Evolutionary conservation across 2,113 vertebrate genomes (phyloP), one percentile per base, ranked within the genome.

Genomic region (Syngnathoides biaculeatus): DNA sequence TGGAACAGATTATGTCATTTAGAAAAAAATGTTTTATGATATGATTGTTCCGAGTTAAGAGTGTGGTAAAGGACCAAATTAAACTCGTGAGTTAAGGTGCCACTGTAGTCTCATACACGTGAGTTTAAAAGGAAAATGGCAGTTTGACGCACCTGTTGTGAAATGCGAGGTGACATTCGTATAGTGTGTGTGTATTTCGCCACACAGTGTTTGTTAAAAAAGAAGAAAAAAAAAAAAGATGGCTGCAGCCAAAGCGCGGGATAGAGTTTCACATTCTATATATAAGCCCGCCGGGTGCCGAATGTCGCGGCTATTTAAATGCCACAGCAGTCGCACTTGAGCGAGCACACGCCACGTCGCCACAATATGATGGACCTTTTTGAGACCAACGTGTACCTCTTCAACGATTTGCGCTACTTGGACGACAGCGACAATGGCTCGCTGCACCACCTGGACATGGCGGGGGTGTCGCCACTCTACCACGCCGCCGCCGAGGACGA

Each of bases 351-450:
- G 74, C 86, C 92, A 88, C 74, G 30, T 40, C 50, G 92, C 89
- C 92, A 91, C 95, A 98, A 92, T 93, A 98, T 98, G 95, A 98
- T 99, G 97, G 96, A 99, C 94, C 94, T 99, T 93, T 99, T 99
- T 79, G 97, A 99, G 95, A 94, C 95, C 85, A 95, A 93, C 81
- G 92, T 95, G 90, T 98, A 96, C 92, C 97, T 98, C 89, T 98
- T 98, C 87, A 88, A 83, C 55, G 92, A 93, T 76, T 70, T 93
- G 80, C 91, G 89, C 39, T 98, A 97, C 65, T 91, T 99, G 83
- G 96, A 98, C 2, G 94, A 97, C 2, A 93, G 92, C 3, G 96
- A 98, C 74, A 94, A 95, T 89, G 94, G 95, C 75, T 88, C 94
- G 24, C 82, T 97, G 59, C 95, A 95, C 86, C 93, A 93, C 56